These are phyloP conservation scores for Forbesichthys agassizii DNA, from an alignment of 2,113 vertebrate genomes.

Conservation along the genomic window DNA sequence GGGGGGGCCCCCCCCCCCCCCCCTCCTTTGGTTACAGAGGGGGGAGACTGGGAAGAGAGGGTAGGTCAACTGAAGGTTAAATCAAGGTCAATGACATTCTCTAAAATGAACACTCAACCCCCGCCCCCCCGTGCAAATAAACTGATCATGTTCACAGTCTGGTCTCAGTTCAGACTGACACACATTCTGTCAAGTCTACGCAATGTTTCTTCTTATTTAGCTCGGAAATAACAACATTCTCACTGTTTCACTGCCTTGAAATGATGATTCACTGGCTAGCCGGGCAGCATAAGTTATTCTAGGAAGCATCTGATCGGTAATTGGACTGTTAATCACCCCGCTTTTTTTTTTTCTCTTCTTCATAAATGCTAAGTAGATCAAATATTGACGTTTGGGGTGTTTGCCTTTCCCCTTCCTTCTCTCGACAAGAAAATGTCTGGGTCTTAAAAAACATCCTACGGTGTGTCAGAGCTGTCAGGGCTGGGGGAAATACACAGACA, in stretches of 20 bases:
- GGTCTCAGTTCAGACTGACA: background rate
- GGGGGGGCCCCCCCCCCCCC: too few species aligned
- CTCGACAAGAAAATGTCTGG: slow-evolving; percentile 6
- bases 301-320: background rate
- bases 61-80: slow-evolving; percentile 34
- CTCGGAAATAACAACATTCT: too few species aligned
- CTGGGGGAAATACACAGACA: background rate
- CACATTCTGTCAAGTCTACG: too few species aligned
- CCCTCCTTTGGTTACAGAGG: background rate
- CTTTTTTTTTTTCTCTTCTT: background rate
- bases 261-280: too few species aligned
- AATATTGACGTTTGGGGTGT: background rate
- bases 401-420: background rate
- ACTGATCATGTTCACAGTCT: background rate
- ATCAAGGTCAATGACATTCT: slow-evolving; percentile 12
- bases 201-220: too few species aligned
- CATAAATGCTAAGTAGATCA: background rate
- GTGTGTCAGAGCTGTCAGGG: slow-evolving; percentile 9
- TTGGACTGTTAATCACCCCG: background rate
- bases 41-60: slow-evolving; percentile 6
- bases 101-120: background rate
- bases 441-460: slow-evolving; percentile 2
- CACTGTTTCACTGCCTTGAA: too few species aligned
- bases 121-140: background rate
- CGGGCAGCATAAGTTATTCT: too few species aligned